Evolutionary conservation across 2,797 vertebrate genomes (phyloP).

Genomic region (Chelonia mydas): DNA sequence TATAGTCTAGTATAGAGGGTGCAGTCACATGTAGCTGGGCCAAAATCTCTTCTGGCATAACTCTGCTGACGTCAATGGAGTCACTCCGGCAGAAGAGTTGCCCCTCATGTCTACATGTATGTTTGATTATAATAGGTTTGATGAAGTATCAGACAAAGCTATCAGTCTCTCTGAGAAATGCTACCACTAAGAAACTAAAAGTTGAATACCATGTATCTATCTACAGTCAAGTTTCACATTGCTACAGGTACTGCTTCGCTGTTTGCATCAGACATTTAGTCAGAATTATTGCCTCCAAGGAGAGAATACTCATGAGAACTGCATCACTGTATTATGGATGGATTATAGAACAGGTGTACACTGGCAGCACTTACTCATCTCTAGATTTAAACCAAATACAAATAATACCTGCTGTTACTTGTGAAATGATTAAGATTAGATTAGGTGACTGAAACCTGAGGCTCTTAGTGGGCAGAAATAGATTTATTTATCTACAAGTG

Average conservation of each 20-base stretch:
- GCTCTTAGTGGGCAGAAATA: slow-evolving; percentile 13
- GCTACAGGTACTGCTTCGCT: neutral
- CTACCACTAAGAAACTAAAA: neutral
- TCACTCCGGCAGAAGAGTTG: neutral
- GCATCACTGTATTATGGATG: neutral
- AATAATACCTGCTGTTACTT: slow-evolving; percentile 44
- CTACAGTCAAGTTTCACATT: neutral
- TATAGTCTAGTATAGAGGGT: accelerated
- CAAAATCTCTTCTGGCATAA: neutral
- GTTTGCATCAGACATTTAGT: neutral
- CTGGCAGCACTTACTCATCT: neutral
- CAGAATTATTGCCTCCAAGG: neutral
- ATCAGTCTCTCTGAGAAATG: neutral
- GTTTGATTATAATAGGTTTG: neutral
- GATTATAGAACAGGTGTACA: neutral
- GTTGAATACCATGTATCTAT: neutral
- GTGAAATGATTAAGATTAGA: slow-evolving; percentile 16
- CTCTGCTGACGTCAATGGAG: neutral
- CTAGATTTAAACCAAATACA: slow-evolving; percentile 10
- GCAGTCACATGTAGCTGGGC: neutral
- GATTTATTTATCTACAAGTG: neutral
- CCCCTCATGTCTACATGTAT: neutral
- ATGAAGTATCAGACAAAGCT: neutral
- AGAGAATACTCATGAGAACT: neutral
- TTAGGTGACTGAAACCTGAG: slow-evolving; percentile 3